Base-by-base conservation (phyloP, 2,888 invertebrate genomes). In the Stenchaetothrips biformis region DNA sequence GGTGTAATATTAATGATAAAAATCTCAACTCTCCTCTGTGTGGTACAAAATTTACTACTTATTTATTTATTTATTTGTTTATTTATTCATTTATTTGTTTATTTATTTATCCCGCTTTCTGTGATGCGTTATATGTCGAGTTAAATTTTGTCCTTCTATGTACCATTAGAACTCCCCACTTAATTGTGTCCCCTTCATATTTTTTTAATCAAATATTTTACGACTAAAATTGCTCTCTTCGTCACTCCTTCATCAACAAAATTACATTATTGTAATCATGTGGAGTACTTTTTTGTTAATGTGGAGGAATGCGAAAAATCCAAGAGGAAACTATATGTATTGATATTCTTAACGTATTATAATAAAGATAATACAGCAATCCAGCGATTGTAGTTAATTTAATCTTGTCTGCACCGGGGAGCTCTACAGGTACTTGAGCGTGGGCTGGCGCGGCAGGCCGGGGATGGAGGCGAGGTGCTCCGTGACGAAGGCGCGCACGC, bases 161-260 rank as follows among this genome's bases (percentile, higher is more conserved):
- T 74, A 21, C 25, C n/a, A 74, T 21, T 74, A 74, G 67, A 25
- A 74, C 25, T 11, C 67, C 67, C 67, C 8, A 74, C 25, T 25
- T 25, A 74, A 21, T 25, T 74, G 11, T 74, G 67, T 74, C 67
- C 8, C 21, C 67, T 74, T 74, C 67, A 74, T 74, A 74, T 74
- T 74, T 74, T 74, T 74, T 74, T 74, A 74, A 74, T 74, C 25
- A 25, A 11, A 74, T 74, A 74, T 74, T 74, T 21, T 74, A 74
- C 21, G 25, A 74, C 25, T 74, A 25, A 74, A 74, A 11, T 74
- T 21, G 25, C 67, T 11, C 37, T 53, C 53, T 74, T 74, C 11
- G 67, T 21, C 25, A n/a, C 11, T 25, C 25, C 67, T 74, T 74
- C n/a, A 74, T 37, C 37, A 59, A 21, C 67, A 67, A 21, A 74